phyloP scores from a whole-genome alignment of 2,797 vertebrate genomes.

The Oreochromis mossambicus region DNA sequence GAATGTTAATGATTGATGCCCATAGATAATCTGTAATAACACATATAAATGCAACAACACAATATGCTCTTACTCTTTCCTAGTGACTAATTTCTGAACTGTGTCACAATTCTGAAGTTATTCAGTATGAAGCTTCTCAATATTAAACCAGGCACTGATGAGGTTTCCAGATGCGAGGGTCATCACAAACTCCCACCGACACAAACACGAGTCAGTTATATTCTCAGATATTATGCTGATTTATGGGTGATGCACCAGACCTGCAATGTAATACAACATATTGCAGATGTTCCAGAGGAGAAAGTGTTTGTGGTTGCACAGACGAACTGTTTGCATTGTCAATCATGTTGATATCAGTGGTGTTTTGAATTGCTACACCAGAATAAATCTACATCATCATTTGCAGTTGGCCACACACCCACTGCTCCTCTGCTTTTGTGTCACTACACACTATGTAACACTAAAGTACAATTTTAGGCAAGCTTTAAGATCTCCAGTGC shows the following conservation, averaged over 20 bases:
- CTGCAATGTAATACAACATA: background rate
- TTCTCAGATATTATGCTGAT: background rate
- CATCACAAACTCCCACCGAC: background rate
- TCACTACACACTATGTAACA: background rate
- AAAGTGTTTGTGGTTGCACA: background rate
- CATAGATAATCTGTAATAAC: background rate
- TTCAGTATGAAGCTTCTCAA: background rate
- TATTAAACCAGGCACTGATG: background rate
- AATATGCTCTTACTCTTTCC: background rate
- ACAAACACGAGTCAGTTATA: background rate
- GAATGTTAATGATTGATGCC: background rate
- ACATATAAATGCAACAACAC: background rate
- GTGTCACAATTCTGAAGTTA: background rate
- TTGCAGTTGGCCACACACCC: background rate
- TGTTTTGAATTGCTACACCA: background rate
- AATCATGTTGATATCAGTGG: background rate
- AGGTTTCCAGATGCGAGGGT: background rate
- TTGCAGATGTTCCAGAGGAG: background rate
- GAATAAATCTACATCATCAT: background rate
- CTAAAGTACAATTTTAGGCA: background rate
- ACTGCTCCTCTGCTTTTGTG: background rate
- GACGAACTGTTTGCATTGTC: background rate
- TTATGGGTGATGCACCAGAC: background rate
- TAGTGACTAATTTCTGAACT: background rate
- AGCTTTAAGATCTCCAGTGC: background rate